Evolutionary conservation across 2,797 vertebrate genomes (phyloP).

Genomic region (Apogon talboti): DNA sequence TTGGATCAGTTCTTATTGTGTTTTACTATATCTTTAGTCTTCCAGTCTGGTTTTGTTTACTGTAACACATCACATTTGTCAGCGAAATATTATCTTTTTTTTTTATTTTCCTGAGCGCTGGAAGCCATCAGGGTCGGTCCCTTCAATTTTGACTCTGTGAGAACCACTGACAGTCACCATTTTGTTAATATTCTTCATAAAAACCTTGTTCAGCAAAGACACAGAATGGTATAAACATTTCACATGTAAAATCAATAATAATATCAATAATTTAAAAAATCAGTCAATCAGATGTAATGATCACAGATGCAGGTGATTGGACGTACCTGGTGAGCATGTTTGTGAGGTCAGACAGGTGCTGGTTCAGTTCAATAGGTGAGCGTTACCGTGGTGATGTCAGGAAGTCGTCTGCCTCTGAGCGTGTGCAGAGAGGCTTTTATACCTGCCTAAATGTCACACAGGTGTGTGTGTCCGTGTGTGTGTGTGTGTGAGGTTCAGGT

Average conservation of each 20-base stretch:
- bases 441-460: conserved; percentile 74
- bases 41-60: too few species aligned
- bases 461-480: conserved; percentile 23
- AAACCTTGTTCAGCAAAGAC: too few species aligned
- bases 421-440: conserved; percentile 73
- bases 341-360: conserved; percentile 50
- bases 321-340: conserved; percentile 70
- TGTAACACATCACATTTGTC: too few species aligned
- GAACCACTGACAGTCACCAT: too few species aligned
- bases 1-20: too few species aligned
- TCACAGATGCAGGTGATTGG: neutral
- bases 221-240: too few species aligned
- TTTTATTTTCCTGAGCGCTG: too few species aligned
- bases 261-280: neutral
- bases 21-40: too few species aligned
- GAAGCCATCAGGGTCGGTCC: too few species aligned
- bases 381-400: conserved; percentile 42
- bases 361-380: conserved; percentile 33
- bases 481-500: conserved; percentile 55
- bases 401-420: conserved; percentile 40
- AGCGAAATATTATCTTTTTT: too few species aligned
- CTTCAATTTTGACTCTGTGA: too few species aligned
- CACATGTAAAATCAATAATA: neutral
- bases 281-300: neutral
- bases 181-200: too few species aligned